phyloP scores from a whole-genome alignment of 2,888 invertebrate genomes.

The Empis stercorea region DNA sequence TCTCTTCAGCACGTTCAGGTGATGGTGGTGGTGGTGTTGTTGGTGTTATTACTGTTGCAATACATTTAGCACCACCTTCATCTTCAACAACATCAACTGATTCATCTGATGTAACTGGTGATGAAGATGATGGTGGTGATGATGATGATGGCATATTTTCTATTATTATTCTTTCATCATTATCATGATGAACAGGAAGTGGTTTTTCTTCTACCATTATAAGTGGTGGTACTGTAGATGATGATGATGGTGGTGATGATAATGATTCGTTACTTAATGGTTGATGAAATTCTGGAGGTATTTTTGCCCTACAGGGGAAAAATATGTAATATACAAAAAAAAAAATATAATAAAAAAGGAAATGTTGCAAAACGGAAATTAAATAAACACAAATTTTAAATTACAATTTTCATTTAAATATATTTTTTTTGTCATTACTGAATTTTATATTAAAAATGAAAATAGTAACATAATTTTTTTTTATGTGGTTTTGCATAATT shows the following conservation, averaged over 20 bases:
- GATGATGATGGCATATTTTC: background rate
- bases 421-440: too few species aligned
- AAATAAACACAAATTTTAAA: too few species aligned
- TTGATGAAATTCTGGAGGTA: slow-evolving; percentile 51
- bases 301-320: slow-evolving; percentile 47
- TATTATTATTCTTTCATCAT: background rate
- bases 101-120: background rate
- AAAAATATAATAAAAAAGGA: background rate
- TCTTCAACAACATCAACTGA: too few species aligned
- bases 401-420: too few species aligned
- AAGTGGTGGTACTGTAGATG: background rate
- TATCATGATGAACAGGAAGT: background rate
- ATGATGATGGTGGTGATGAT: slow-evolving; percentile 3
- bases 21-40: slow-evolving; percentile 49
- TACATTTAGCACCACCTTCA: too few species aligned
- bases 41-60: too few species aligned
- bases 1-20: slow-evolving; percentile 62
- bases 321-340: background rate
- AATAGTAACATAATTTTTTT: too few species aligned
- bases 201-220: background rate
- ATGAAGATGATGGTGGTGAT: background rate
- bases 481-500: too few species aligned
- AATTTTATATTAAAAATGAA: too few species aligned
- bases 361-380: too few species aligned
- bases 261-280: slow-evolving; percentile 12